Base-by-base conservation (phyloP, 2,888 invertebrate genomes). In the Parnassius orleans region DNA sequence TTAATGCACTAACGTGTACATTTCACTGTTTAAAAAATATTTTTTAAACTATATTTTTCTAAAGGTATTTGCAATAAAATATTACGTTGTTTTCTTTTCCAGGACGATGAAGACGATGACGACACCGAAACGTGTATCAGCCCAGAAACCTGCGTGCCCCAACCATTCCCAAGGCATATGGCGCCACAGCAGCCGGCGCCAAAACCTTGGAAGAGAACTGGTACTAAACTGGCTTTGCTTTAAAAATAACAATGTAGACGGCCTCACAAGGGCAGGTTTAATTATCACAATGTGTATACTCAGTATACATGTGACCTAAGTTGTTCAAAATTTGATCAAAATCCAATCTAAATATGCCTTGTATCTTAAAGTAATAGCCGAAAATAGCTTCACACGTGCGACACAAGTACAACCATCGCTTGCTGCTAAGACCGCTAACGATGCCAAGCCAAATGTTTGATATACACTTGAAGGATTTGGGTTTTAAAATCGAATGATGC, bases 181-280 rank as follows among this genome's bases (percentile, higher is more conserved):
- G 84, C 83, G 3, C 85, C 88, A 10, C 81, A 80, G 56, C 85
- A 84, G 63, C 75, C 76, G 53, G 76, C 87, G 0, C 92, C 92
- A 2, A 92, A 92, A 75, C 92, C 92, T 62, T 92, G 92, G 92
- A 92, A 92, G 70, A 81, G 92, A 74, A 92, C 92, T 66, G 92
- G 92, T 92, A 64, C 56, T 57, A 53, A 80, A 81, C 78, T 48
- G 2, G 42, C 44, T 58, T 53, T 12, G 54, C 51, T 43, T 44
- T 43, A 46, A 15, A 54, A 12, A 33, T 5, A 15, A 60, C 64
- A 53, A 51, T 33, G 15, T 54, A 24, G 3, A 33, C 7, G 33
- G 33, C 33, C 33, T 5, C 33, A 33, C 33, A 33, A 5, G 33
- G 33, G 1, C 33, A 33, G 5, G 33, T 33, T 33, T 33, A 33